These are phyloP conservation scores for Mus pahari DNA, from an alignment of 2,113 vertebrate genomes.

Conservation along the genomic window DNA sequence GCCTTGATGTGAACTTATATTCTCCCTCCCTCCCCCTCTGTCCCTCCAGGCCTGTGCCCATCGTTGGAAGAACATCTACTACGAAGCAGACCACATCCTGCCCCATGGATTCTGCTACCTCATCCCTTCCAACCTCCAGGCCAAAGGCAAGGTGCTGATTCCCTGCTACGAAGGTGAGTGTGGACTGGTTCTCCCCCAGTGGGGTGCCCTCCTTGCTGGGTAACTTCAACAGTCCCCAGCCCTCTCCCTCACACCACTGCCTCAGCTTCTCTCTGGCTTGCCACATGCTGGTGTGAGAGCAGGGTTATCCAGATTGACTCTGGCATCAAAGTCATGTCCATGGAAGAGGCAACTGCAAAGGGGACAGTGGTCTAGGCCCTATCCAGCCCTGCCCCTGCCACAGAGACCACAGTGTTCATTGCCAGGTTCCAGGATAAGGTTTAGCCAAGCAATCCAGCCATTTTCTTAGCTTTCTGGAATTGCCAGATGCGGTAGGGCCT, in stretches of 20 bases:
- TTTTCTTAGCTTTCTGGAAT: not conserved
- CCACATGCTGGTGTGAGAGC: not conserved
- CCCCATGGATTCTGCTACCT: slow-evolving; percentile 97
- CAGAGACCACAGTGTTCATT: not conserved
- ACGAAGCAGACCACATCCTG: slow-evolving; percentile 94
- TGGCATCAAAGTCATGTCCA: not conserved
- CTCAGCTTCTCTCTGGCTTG: not conserved
- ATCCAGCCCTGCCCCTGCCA: not conserved
- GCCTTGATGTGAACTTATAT: not conserved
- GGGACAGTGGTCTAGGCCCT: not conserved
- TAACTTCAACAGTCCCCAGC: not conserved
- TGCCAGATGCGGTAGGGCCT: not conserved
- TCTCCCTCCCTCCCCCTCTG: slow-evolving; percentile 4
- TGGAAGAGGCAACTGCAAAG: not conserved
- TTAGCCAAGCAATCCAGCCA: fast-evolving
- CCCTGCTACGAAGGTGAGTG: slow-evolving; percentile 97
- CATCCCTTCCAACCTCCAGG: slow-evolving; percentile 93
- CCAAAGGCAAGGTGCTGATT: slow-evolving; percentile 89
- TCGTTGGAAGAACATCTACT: slow-evolving; percentile 99
- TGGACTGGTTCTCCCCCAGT: fast-evolving
- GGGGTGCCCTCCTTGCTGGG: fast-evolving
- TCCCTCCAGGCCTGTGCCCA: slow-evolving; percentile 95
- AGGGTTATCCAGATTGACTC: not conserved
- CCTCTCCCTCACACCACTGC: not conserved
- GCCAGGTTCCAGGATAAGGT: not conserved